Percentiles rank a stretch among this genome's conserved stretches.
Evolutionary conservation across 2,888 invertebrate genomes (phyloP).

Genomic region (Eupsilia transversa): DNA sequence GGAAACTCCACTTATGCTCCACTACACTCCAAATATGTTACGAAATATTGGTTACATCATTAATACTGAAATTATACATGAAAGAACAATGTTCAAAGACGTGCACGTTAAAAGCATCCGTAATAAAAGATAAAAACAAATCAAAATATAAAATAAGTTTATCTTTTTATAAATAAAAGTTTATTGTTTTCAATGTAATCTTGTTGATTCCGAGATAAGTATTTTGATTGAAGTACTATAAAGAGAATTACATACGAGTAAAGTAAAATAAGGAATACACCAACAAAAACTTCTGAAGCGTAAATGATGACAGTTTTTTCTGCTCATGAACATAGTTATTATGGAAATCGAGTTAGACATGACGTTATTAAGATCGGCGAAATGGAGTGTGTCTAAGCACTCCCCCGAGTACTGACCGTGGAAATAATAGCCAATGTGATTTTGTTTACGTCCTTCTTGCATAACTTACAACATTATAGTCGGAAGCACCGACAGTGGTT

Average conservation of each 20-base stretch:
- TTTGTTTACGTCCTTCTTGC: background rate
- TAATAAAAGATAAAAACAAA: too few relatives aligned
- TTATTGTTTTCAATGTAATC: background rate
- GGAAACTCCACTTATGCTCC: too few relatives aligned
- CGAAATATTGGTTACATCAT: too few relatives aligned
- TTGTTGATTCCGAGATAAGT: background rate
- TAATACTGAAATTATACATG: too few relatives aligned
- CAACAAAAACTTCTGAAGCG: constrained; percentile 32
- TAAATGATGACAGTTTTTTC: constrained; percentile 48
- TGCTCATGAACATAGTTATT: constrained; percentile 44
- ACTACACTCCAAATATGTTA: too few relatives aligned
- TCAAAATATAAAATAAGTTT: too few relatives aligned
- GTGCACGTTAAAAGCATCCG: too few relatives aligned
- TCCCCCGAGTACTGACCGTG: constrained; percentile 27
- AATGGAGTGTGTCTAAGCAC: constrained; percentile 45
- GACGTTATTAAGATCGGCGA: constrained; percentile 23
- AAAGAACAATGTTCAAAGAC: too few relatives aligned
- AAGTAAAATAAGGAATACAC: constrained; percentile 10
- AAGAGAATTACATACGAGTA: background rate
- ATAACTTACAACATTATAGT: background rate
- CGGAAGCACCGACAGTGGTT: background rate
- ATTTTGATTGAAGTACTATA: too few relatives aligned
- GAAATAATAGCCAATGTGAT: constrained; percentile 9
- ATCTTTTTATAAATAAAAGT: too few relatives aligned
- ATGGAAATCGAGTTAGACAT: constrained; percentile 55